Evolutionary conservation across 2,888 invertebrate species (phyloP).

Genomic region (Periphyllus acericola): DNA sequence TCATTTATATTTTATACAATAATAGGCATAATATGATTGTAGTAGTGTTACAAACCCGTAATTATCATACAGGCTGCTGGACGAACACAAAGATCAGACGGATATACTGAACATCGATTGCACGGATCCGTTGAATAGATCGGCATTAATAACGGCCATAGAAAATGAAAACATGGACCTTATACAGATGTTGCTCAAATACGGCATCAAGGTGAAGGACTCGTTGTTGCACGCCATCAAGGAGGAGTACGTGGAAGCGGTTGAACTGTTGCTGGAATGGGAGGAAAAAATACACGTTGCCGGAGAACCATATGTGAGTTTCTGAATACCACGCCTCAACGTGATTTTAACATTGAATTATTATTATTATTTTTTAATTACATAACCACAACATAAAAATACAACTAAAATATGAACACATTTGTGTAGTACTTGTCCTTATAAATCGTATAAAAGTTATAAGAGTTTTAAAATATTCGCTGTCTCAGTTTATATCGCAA

Average conservation of each 20-base stretch:
- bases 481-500: no score
- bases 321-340: no score
- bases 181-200: slow-evolving; percentile 81
- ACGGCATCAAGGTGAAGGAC: slow-evolving; percentile 89
- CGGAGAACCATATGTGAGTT: slow-evolving; percentile 82
- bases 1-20: no score
- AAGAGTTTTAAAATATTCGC: no score
- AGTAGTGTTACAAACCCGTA: neutral
- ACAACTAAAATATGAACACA: neutral
- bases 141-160: slow-evolving; percentile 92
- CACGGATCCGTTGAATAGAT: slow-evolving; percentile 92
- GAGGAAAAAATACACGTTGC: slow-evolving; percentile 82
- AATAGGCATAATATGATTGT: no score
- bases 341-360: no score
- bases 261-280: slow-evolving; percentile 90
- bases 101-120: slow-evolving; percentile 90
- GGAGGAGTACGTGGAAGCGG: slow-evolving; percentile 98
- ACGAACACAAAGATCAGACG: slow-evolving; percentile 74
- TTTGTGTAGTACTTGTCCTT: no score
- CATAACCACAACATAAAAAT: no score
- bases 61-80: slow-evolving; percentile 72
- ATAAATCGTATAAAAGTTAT: no score
- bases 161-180: slow-evolving; percentile 98
- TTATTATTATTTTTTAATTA: no score
- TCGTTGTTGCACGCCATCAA: slow-evolving; percentile 94